Evolutionary conservation across 2,797 vertebrate species (phyloP), one percentile per base, ranked within the genome.

Genomic region (Distichodus sexfasciatus): DNA sequence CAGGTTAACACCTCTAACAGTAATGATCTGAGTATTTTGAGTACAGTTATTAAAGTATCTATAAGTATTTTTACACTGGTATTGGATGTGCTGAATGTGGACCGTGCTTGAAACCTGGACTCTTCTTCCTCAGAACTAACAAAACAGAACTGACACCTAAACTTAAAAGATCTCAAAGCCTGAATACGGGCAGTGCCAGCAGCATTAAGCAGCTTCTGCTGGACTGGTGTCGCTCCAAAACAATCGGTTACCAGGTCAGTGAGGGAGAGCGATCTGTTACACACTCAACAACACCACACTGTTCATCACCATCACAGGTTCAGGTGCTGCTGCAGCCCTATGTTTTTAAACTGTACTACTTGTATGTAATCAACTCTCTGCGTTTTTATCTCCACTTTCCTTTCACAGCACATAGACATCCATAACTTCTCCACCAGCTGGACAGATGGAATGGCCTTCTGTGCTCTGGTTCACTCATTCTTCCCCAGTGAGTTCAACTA

Each of bases 401-500:
- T 26, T 10, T 48, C 14, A 4, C 81, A 98, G 96, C 93, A 97
- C 66, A 90, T 98, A 46, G 95, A 98, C 79, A 92, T 98, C 61
- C 95, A 98, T 89, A 98, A 98, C 85, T 98, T 96, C 87, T 98
- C 96, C 1, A 94, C 94, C 60, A 94, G 95, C 81, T 98, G 96
- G 96, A 95, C 88, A 0, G 94, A 98, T 0, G 96, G 96, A 5
- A 94, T 98, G 95, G 95, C 94, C 1, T 98, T 98, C 87, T 98
- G 95, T 0, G 96, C 96, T 35, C 89, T 98, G 28, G 93, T 98
- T 12, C 96, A 98, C 86, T 93, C 95, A 1, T 98, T 98, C 89
- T 98, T 98, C 81, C 96, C 96, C 0, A 92, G 94, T 15, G 93
- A 94, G 76, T 98, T 98, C 15, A 94, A 98, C 55, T 98, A 96